Evolutionary conservation across 2,797 vertebrate genomes (phyloP).

Genomic region (Iguana delicatissima): DNA sequence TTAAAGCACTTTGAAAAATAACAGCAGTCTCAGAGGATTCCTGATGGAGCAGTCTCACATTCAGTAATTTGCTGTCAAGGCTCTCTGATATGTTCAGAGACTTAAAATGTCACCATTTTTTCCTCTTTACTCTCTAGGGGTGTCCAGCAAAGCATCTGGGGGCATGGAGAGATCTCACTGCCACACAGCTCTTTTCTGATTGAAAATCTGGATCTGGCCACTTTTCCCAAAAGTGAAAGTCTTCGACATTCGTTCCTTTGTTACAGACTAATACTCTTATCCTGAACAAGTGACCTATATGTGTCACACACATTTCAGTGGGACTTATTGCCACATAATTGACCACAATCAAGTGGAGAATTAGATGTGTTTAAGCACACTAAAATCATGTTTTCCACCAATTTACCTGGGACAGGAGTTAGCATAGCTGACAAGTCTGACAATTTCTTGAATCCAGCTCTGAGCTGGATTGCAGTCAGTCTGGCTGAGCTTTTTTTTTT

Average conservation of each 20-base stretch:
- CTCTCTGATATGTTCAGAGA: constrained; percentile 19
- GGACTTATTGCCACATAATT: constrained; percentile 1
- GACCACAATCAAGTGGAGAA: constrained; percentile 8
- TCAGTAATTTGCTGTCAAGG: constrained; percentile 52
- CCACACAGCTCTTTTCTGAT: constrained; percentile 49
- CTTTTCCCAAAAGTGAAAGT: constrained; percentile 31
- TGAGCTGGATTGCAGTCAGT: neutral
- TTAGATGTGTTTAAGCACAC: neutral
- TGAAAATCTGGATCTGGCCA: constrained; percentile 21
- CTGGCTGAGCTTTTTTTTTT: neutral
- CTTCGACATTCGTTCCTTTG: neutral
- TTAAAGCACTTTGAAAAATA: constrained; percentile 63
- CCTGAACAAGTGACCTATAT: neutral
- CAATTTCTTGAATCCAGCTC: neutral
- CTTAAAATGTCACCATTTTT: constrained; percentile 61
- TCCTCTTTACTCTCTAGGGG: constrained; percentile 35
- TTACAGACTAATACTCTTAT: neutral
- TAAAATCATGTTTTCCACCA: constrained; percentile 6
- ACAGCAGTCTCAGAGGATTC: constrained; percentile 53
- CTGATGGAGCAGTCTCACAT: constrained; percentile 59
- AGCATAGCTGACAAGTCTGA: neutral
- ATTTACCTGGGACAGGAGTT: neutral
- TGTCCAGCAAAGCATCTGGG: constrained; percentile 38
- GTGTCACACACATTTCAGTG: neutral
- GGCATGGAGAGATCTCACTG: neutral